Base-by-base conservation (phyloP, 2,797 vertebrate species). In the Paedocypris micromegethes region DNA sequence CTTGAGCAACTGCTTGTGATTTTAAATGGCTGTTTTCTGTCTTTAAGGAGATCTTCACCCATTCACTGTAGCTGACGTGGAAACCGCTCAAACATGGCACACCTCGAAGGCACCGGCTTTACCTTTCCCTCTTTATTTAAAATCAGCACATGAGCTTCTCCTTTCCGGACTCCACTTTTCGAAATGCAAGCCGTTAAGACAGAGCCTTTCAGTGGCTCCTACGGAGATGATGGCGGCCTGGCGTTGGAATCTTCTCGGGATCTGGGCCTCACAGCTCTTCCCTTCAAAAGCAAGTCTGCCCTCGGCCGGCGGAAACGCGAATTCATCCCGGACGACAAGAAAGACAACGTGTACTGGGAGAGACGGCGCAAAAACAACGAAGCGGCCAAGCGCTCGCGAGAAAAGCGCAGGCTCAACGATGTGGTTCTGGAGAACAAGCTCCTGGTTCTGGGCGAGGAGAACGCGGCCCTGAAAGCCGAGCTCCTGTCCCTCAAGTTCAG, bases 401-500 rank as follows among this genome's bases (percentile, higher is more conserved):
- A 98, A 86, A 98, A 97, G 78, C 86, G 96, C 0, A 85, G 96
- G 5, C 86, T 98, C 59, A 98, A 98, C 4, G 95, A 98, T 85
- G 91, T 98, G 88, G 96, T 98, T 73, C 86, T 98, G 9, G 96
- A 98, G 88, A 98, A 91, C 87, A 96, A 96, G 82, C 85, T 98
- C 66, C 91, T 97, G 80, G 94, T 90, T 0, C 88, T 98, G 6
- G 95, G 95, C 38, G 92, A 98, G 76, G 96, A 98, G 76, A 98
- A 98, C 3, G 90, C 94, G 47, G 92, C 92, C 62, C 85, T 98
- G 51, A 97, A 93, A 81, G 90, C 93, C 0, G 96, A 98, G 79
- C 85, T 98, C 76, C 89, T 98, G 58, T 90, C 94, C 0, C 72
- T 98, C 59, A 98, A 98, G 82, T 81, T 96, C 0, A 94, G 94